Evolutionary conservation across 1,140 invertebrate genomes (phyloP), one percentile per base, ranked within the genome.

Genomic region (Anoplolepis gracilipes): DNA sequence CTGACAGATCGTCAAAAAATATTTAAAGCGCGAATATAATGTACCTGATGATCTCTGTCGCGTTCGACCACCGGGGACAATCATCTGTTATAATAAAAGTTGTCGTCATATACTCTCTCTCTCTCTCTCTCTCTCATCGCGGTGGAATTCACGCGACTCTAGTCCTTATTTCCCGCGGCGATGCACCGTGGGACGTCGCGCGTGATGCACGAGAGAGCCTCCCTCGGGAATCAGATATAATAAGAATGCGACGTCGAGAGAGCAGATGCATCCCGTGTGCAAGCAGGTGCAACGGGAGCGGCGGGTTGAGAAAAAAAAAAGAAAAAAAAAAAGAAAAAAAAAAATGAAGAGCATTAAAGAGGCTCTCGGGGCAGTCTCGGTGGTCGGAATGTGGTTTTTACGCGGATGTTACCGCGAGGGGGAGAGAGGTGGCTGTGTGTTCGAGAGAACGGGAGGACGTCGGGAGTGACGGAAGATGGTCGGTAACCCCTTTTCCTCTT

Each of bases 301-400:
- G 28, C 57, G 28, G 69, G n/a, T n/a, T 19, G 84, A 73, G 39
- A 49, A 70, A 81, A 78, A 86, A 84, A 84, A n/a, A n/a, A n/a
- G n/a, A n/a, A n/a, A n/a, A n/a, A n/a, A n/a, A n/a, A n/a, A n/a
- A n/a, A n/a, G n/a, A n/a, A n/a, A n/a, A n/a, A n/a, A n/a, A n/a
- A n/a, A n/a, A n/a, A n/a, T n/a, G 69, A 78, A 65, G 64, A 30
- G 61, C 55, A 87, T 75, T 67, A 65, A 85, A 62, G 85, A 59
- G 78, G 49, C 76, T 75, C 76, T 75, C 84, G 49, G 36, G 28
- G 87, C 84, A 53, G 65, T 62, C 65, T 67, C 78, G 36, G 25
- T 77, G 69, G 65, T 88, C 55, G 90, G 91, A 91, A 91, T 92
- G 91, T 87, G 90, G 90, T 91, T 82, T 87, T 87, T 85, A 90